phyloP scores from a whole-genome alignment of 2,113 vertebrate species.

The Amphilophus citrinellus region DNA sequence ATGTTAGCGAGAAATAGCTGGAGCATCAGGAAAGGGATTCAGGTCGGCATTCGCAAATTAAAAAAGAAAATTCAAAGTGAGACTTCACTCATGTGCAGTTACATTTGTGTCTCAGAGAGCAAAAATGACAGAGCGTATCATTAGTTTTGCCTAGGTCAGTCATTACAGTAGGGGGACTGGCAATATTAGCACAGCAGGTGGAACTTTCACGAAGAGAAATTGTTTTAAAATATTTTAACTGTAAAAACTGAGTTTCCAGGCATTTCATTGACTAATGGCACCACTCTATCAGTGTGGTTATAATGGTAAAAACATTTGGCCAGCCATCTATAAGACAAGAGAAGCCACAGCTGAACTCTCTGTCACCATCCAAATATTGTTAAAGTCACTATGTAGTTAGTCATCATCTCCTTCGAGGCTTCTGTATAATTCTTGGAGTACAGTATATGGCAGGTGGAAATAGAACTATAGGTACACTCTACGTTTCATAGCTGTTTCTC shows the following conservation, averaged over 20 bases:
- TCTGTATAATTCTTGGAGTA: background rate
- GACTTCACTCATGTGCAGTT: too few species aligned
- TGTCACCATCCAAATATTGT: background rate
- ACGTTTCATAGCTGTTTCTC: conserved; percentile 30
- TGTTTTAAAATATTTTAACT: too few species aligned
- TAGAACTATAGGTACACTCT: conserved; percentile 18
- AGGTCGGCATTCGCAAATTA: too few species aligned
- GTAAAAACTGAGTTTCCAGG: too few species aligned
- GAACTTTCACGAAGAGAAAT: too few species aligned
- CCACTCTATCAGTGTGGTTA: background rate
- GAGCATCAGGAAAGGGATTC: too few species aligned
- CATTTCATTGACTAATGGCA: background rate
- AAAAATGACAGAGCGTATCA: too few species aligned
- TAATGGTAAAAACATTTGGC: background rate
- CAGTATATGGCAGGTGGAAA: conserved; percentile 30
- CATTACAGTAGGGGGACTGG: background rate
- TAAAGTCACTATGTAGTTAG: background rate
- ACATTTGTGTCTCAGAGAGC: too few species aligned
- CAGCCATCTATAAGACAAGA: background rate
- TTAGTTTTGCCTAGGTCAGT: background rate
- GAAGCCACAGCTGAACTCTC: background rate
- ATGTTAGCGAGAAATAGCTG: too few species aligned
- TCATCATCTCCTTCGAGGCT: conserved; percentile 21
- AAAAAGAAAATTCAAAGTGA: too few species aligned
- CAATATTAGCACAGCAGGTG: too few species aligned